Percentiles rank a stretch among this genome's conserved stretches.
Evolutionary conservation across 2,113 vertebrate genomes (phyloP).

Genomic region (Terrapene triunguis): DNA sequence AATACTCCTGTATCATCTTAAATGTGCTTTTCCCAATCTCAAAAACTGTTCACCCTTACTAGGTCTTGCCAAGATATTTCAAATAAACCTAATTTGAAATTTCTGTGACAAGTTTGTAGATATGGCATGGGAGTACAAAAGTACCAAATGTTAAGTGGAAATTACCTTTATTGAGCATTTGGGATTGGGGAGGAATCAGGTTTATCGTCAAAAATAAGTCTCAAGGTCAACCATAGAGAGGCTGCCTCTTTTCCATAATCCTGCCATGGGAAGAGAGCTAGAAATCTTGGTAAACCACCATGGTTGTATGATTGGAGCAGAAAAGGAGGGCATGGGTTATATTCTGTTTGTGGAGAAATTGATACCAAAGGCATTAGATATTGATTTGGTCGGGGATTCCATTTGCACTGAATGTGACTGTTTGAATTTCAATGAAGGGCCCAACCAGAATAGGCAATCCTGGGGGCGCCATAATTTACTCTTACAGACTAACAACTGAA

Average conservation of each 20-base stretch:
- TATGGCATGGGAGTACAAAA: not conserved
- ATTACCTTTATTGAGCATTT: not conserved
- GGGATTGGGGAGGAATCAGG: not conserved
- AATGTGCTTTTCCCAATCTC: not conserved
- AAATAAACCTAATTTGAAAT: not conserved
- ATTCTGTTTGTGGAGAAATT: not conserved
- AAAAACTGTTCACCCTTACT: not conserved
- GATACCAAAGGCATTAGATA: not conserved
- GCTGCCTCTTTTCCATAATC: not conserved
- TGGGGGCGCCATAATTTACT: too few relatives aligned
- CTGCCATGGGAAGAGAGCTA: not conserved
- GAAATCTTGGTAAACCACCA: not conserved
- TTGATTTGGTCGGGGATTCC: conserved; percentile 1
- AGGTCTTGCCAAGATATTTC: not conserved
- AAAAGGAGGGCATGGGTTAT: not conserved
- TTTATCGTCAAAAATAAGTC: not conserved
- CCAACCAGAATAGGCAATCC: not conserved
- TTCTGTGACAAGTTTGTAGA: conserved; percentile 1
- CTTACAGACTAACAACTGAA: not conserved
- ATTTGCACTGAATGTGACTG: not conserved
- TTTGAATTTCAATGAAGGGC: not conserved
- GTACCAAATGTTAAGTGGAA: not conserved
- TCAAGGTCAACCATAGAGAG: not conserved
- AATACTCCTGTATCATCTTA: not conserved
- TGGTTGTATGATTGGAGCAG: not conserved